Percentiles rank a stretch among this genome's conserved stretches.
phyloP scores from a whole-genome alignment of 1,140 invertebrate species.

The Trissolcus basalis region DNA sequence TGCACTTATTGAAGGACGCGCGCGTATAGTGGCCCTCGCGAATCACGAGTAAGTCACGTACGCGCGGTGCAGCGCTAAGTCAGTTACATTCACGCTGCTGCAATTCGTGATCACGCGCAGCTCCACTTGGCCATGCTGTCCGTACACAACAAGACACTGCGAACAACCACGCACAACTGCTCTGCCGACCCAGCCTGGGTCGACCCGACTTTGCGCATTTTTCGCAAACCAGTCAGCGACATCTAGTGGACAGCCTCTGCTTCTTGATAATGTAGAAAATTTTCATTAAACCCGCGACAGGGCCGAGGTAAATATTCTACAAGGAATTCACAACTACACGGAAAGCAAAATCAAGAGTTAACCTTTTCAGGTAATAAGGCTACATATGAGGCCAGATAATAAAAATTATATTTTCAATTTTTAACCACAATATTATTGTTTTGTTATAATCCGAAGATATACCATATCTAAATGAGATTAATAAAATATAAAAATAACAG shows the following conservation, averaged over 20 bases:
- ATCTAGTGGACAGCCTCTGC: neutral
- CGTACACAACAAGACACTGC: neutral
- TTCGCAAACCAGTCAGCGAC: neutral
- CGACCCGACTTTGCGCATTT: neutral
- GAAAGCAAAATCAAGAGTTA: too few relatives aligned
- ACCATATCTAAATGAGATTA: too few relatives aligned
- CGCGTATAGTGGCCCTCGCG: constrained; percentile 28
- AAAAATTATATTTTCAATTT: too few relatives aligned
- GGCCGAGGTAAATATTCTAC: too few relatives aligned
- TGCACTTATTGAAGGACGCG: constrained; percentile 2
- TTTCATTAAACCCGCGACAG: too few relatives aligned
- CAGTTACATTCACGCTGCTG: constrained; percentile 35
- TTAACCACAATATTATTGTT: too few relatives aligned
- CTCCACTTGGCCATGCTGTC: constrained; percentile 9
- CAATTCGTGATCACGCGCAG: constrained; percentile 4
- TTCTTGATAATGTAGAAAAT: too few relatives aligned
- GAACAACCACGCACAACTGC: constrained; percentile 3
- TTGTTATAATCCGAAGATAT: too few relatives aligned
- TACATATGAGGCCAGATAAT: too few relatives aligned
- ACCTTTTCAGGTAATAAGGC: too few relatives aligned
- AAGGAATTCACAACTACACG: too few relatives aligned
- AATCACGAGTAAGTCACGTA: constrained; percentile 43
- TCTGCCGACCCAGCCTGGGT: neutral
- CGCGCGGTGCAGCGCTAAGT: constrained; percentile 24
- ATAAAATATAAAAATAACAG: too few relatives aligned